Conservation (phyloP, 2,797 vertebrate species). For the Heteromormyrus szaboi region DNA sequence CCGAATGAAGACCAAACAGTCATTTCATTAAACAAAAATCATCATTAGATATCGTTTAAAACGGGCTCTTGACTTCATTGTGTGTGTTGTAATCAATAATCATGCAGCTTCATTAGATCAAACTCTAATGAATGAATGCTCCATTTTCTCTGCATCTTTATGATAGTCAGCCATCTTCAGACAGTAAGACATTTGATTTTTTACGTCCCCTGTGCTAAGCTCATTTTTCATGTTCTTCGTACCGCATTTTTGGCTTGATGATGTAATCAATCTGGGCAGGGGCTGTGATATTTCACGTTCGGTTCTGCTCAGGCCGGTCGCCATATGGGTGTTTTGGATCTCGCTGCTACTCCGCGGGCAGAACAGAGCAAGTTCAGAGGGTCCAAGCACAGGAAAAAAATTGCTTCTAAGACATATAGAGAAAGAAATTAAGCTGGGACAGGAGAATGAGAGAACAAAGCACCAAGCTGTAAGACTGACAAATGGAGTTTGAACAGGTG, state of each 20-base stretch:
- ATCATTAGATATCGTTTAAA: background rate
- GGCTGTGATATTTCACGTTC: background rate
- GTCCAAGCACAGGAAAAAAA: background rate
- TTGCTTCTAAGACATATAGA: slow-evolving; percentile 9
- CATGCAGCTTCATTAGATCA: background rate
- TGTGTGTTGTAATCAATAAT: background rate
- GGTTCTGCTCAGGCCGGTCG: background rate
- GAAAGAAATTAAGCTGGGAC: background rate
- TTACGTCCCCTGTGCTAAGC: background rate
- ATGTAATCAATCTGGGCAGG: background rate
- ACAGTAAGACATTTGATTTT: background rate
- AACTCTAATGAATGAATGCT: background rate
- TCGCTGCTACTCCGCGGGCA: background rate
- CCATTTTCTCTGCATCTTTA: background rate
- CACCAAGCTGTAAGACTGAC: background rate
- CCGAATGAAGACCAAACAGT: background rate
- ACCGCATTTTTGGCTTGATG: background rate
- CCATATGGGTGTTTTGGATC: background rate
- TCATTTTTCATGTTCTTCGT: background rate
- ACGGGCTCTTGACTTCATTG: background rate
- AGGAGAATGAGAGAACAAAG: background rate
- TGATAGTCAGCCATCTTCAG: background rate
- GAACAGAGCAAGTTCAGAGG: background rate
- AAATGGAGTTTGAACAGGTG: background rate
- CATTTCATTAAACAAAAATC: background rate